Percentiles rank a stretch among this genome's conserved stretches.
Evolutionary conservation across 2,113 vertebrate genomes (phyloP).

Genomic region (Tyto alba): DNA sequence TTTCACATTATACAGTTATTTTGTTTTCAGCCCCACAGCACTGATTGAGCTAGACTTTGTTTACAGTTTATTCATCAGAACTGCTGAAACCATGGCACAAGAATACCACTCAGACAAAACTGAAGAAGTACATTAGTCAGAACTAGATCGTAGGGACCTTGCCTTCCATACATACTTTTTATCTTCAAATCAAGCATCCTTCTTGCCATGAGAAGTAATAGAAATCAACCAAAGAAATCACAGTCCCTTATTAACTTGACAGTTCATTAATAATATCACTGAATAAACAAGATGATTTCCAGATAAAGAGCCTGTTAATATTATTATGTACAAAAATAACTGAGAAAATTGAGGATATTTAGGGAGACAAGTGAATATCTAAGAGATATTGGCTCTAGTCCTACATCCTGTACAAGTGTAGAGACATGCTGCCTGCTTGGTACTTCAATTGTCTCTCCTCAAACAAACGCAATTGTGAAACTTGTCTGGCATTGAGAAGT

Average conservation of each 20-base stretch:
- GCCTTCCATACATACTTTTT: neutral
- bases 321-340: neutral
- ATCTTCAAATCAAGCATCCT: neutral
- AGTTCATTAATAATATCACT: neutral
- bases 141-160: neutral
- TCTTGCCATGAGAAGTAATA: neutral
- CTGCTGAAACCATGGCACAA: neutral
- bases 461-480: neutral
- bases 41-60: neutral
- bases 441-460: neutral
- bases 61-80: slow-evolving; percentile 7
- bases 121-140: neutral
- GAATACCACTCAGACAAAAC: neutral
- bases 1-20: neutral
- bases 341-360: neutral
- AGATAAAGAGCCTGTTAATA: neutral
- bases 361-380: neutral
- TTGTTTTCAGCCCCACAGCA: neutral
- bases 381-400: neutral
- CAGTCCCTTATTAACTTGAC: no score
- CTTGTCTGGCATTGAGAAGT: neutral
- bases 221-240: neutral
- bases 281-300: neutral
- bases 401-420: neutral
- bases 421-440: neutral